Evolutionary conservation across 92 coral and sea anemone species (phyloP).

Genomic region (Heteractis magnifica): DNA sequence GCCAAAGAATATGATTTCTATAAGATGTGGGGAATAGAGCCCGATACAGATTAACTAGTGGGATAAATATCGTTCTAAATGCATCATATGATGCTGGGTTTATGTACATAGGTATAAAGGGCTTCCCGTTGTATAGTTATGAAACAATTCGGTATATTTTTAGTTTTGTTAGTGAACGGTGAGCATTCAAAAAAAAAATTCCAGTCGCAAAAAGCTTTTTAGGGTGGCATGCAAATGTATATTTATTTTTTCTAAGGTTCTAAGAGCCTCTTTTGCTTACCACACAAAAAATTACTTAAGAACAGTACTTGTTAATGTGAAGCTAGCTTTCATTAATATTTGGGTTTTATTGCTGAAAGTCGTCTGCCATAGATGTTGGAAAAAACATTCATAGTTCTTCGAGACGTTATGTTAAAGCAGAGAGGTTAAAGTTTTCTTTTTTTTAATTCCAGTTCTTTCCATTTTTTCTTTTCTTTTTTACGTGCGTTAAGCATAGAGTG

Average conservation of each 20-base stretch:
- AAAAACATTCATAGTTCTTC: not conserved
- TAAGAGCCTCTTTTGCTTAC: not conserved
- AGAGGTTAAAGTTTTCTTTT: no score
- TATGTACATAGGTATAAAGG: not conserved
- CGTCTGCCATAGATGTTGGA: not conserved
- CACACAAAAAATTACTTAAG: not conserved
- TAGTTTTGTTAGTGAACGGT: not conserved
- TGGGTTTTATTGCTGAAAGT: not conserved
- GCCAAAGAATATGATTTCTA: constrained; percentile 87
- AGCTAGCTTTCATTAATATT: not conserved
- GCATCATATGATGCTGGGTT: not conserved
- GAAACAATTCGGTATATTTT: not conserved
- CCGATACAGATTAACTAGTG: constrained; percentile 56
- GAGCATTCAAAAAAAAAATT: not conserved
- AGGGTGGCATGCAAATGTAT: not conserved
- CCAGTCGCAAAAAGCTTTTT: not conserved
- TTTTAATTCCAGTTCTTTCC: no score
- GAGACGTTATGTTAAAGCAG: not conserved
- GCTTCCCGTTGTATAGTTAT: not conserved
- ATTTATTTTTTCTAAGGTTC: not conserved
- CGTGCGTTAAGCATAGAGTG: not conserved
- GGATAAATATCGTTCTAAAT: not conserved
- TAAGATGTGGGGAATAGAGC: constrained; percentile 88
- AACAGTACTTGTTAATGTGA: not conserved
- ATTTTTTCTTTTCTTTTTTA: not conserved